These are phyloP conservation scores for Oreochromis spilurus DNA, from an alignment of 2,113 vertebrate species.

Conservation along the genomic window DNA sequence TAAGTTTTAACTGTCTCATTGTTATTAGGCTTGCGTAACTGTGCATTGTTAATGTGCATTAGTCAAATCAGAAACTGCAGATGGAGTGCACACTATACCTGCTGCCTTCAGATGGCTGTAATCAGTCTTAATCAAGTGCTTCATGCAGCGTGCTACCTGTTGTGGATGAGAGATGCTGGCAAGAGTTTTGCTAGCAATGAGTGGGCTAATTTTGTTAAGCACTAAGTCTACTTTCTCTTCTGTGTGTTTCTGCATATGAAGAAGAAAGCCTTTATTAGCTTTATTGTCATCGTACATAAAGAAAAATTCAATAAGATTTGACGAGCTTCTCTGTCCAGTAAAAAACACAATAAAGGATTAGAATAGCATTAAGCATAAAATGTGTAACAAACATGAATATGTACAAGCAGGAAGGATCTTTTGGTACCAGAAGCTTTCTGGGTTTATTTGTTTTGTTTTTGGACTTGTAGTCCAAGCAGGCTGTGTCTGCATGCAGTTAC, in stretches of 20 bases:
- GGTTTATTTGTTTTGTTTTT: neutral
- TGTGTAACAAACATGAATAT: neutral
- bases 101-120: neutral
- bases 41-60: neutral
- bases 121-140: neutral
- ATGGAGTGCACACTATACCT: neutral
- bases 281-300: neutral
- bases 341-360: neutral
- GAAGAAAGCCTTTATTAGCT: neutral
- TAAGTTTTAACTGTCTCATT: slow-evolving; percentile 11
- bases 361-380: neutral
- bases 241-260: neutral
- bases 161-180: neutral
- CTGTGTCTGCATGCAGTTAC: neutral
- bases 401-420: neutral
- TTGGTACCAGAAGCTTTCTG: neutral
- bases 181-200: neutral
- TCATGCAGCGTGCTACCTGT: neutral
- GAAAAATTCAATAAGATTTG: neutral
- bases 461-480: neutral
- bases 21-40: neutral
- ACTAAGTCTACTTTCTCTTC: neutral
- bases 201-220: neutral
- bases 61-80: neutral
- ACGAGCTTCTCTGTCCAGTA: neutral